Evolutionary conservation across 2,113 vertebrate genomes (phyloP), one percentile per base, ranked within the genome.

Genomic region (Grus americana): DNA sequence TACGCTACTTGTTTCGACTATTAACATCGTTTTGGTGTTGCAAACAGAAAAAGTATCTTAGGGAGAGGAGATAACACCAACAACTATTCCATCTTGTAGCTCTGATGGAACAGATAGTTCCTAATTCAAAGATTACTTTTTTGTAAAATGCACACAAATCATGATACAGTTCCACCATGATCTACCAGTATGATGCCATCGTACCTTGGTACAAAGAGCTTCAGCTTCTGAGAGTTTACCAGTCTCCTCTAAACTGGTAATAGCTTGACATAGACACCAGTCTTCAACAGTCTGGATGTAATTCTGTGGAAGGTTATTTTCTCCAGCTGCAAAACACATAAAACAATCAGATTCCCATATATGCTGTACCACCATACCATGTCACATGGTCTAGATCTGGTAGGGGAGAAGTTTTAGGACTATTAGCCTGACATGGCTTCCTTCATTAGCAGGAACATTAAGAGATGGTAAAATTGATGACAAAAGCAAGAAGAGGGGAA

Each of bases 181-280:
- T 27, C 52, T 90, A 46, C 14, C 59, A 62, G 8, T 21, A 13
- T 11, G 8, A 61, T n/a, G 11, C 3, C 47, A 80, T 16, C 79
- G 57, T 98, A 99, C 99, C 99, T 99, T 99, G 63, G 97, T 98
- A 92, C 99, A 99, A 66, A 99, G 98, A 61, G 98, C 97, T 96
- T 99, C 99, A 13, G 99, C 99, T 95, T 99, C 98, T 50, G 99
- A 97, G 58, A 98, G 96, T 87, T 97, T 98, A 40, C 98, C 98
- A 26, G 95, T 94, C 86, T 99, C 98, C 85, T 98, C 97, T 22
- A 99, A 98, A 65, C 98, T 98, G 62, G 98, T 98, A 93, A 99
- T 98, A 46, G 99, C 98, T 97, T 99, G 99, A 85, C 98, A 99
- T 4, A 99, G 96, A 42, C 98, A 99, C 99, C 99, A 99, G 71